Conservation (phyloP, 1,140 invertebrate species). For the Thaumatotibia leucotreta region DNA sequence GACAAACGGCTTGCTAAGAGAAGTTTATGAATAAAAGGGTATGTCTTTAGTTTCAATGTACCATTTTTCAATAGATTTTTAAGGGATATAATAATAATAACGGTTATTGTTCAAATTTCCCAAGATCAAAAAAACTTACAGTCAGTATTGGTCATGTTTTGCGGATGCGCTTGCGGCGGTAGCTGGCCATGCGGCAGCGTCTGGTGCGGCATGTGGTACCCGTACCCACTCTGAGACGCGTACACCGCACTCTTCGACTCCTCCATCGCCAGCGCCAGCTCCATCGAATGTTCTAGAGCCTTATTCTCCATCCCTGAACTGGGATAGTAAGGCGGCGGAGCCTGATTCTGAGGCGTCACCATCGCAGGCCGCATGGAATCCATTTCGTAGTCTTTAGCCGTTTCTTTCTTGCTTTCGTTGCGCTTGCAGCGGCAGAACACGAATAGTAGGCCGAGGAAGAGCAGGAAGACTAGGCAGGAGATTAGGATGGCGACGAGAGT, state of each 20-base stretch:
- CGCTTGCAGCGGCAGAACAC: constrained; percentile 92
- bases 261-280: constrained; percentile 87
- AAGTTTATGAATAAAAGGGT: too few relatives aligned
- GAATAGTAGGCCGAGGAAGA: constrained; percentile 86
- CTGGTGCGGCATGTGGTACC: constrained; percentile 82
- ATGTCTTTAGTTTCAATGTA: too few relatives aligned
- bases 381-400: constrained; percentile 93
- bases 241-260: constrained; percentile 89
- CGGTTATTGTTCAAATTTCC: too few relatives aligned
- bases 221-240: constrained; percentile 89
- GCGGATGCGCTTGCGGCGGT: constrained; percentile 47
- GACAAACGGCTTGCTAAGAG: too few relatives aligned
- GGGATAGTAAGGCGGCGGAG: constrained; percentile 90
- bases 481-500: constrained; percentile 89
- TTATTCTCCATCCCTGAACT: constrained; percentile 93
- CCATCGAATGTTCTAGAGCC: constrained; percentile 90
- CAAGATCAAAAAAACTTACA: constrained; percentile 80
- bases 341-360: constrained; percentile 87
- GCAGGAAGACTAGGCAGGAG: constrained; percentile 86
- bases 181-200: constrained; percentile 53
- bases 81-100: too few relatives aligned
- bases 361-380: constrained; percentile 88
- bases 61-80: too few relatives aligned
- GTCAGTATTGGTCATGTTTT: constrained; percentile 85
- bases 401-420: constrained; percentile 87